A percentile compares a stretch with the other conserved stretches of the same genome.
These are phyloP conservation scores for Crossocerus cetratus DNA, from an alignment of 2,888 invertebrate species.

Conservation along the genomic window DNA sequence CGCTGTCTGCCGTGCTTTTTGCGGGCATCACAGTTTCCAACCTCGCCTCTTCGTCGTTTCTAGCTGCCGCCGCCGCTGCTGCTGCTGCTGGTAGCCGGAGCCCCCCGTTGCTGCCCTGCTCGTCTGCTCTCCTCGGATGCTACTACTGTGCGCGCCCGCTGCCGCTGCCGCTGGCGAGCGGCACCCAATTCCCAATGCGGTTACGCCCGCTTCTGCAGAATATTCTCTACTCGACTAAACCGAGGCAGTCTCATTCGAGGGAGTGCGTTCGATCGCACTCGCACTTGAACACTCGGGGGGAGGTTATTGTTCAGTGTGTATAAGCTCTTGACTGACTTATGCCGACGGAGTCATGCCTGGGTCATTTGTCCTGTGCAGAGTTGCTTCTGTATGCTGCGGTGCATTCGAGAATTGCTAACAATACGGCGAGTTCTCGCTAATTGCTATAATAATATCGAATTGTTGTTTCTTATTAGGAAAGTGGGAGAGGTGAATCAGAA, in stretches of 20 bases:
- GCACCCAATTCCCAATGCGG: slow-evolving; percentile 65
- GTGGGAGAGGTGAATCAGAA: no score
- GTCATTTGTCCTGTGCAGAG: no score
- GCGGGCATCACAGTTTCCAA: slow-evolving; percentile 75
- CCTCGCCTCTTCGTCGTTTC: slow-evolving; percentile 66
- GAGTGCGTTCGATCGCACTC: background rate
- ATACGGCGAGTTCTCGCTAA: no score
- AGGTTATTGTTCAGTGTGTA: no score
- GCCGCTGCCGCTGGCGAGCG: slow-evolving; percentile 39
- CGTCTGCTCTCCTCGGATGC: no score
- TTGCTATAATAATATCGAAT: no score
- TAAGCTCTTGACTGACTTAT: no score
- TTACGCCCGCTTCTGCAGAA: slow-evolving; percentile 59
- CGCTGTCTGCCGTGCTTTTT: slow-evolving; percentile 77
- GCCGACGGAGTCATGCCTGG: no score
- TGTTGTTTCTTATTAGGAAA: no score
- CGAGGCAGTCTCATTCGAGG: slow-evolving; percentile 23
- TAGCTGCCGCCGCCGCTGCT: slow-evolving; percentile 57
- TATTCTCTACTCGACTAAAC: slow-evolving; percentile 30
- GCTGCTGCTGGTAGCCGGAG: slow-evolving; percentile 41
- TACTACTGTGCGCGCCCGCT: slow-evolving; percentile 5
- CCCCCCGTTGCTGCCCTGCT: background rate
- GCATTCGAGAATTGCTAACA: no score
- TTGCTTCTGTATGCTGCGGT: no score
- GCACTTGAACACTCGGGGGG: background rate